Base-by-base conservation (phyloP, 2,113 vertebrate species). In the Rhadina sibilatrix region DNA sequence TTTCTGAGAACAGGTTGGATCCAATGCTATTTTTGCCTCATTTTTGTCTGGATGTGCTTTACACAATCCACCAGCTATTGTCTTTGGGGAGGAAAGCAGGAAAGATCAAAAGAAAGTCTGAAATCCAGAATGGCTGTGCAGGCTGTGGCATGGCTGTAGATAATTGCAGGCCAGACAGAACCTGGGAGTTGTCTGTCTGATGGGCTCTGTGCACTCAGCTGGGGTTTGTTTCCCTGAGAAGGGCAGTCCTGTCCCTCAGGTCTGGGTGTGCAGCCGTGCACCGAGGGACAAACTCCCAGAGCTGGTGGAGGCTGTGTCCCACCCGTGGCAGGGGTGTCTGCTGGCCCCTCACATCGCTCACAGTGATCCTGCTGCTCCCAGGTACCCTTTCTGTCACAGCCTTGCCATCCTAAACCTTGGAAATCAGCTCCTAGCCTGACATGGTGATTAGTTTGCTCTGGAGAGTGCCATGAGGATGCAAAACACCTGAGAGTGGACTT, bases 291-390 rank as follows among this genome's bases (percentile, higher is more conserved):
- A 60, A 28, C 21, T 71, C 12, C 11, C 27, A 11, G 54, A 0
- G 0, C 17, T 15, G 2, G 4, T 5, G 0, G 4, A 27, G 37
- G 75, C 35, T 65, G 31, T 2, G 3, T 33, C 59, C 30, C 60
- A 24, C 37, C 3, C 9, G 1, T 44, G 22, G 7, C 10, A 6
- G 25, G 5, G 22, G 22, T 2, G 10, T 20, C 50, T 49, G 56
- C 46, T 57, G 57, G 27, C 16, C 13, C 28, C 42, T 27, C 20
- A 17, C 20, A 7, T 4, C 0, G 0, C 44, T 30, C 19, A 18
- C 15, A 15, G 15, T 8, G n/a, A 14, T 74, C 16, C 56, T 88
- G 52, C 35, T 81, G 23, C 27, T 77, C 23, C 15, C 33, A 1
- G 3, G 13, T 5, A 35, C 7, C 17, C 12, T 47, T 52, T 35